A percentile compares a stretch with the other conserved stretches of the same genome.
Conservation (phyloP, 2,888 invertebrate species). For the Ashinkailepas kermadecensis region DNA sequence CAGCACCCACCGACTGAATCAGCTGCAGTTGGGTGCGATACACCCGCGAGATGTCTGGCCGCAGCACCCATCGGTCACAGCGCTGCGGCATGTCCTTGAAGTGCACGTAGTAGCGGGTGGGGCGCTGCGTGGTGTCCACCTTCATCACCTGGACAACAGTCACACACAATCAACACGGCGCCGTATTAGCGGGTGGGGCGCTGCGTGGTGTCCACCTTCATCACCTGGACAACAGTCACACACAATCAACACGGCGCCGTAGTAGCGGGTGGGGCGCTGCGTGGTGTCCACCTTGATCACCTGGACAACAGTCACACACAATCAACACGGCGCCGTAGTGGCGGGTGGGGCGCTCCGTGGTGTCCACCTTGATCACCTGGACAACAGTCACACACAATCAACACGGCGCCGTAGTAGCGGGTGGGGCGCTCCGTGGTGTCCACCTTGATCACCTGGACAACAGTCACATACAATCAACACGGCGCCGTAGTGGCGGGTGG, state of each 20-base stretch:
- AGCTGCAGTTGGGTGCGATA: background rate
- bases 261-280: background rate
- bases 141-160: background rate
- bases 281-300: background rate
- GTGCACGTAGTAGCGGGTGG: slow-evolving; percentile 13
- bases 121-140: background rate
- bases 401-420: slow-evolving; percentile 8
- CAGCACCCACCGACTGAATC: background rate
- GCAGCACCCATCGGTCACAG: slow-evolving; percentile 5
- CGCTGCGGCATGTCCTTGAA: background rate
- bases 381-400: background rate
- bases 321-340: background rate
- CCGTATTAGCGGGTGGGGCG: background rate
- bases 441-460: background rate
- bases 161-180: background rate
- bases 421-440: background rate
- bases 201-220: background rate
- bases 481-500: background rate
- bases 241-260: background rate
- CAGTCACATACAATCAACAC: background rate
- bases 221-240: background rate
- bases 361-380: slow-evolving; percentile 2
- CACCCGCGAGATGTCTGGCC: background rate
- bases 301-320: background rate
- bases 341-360: background rate